phyloP scores from a whole-genome alignment of 2,888 invertebrate genomes.

The Eupithecia centaureata region DNA sequence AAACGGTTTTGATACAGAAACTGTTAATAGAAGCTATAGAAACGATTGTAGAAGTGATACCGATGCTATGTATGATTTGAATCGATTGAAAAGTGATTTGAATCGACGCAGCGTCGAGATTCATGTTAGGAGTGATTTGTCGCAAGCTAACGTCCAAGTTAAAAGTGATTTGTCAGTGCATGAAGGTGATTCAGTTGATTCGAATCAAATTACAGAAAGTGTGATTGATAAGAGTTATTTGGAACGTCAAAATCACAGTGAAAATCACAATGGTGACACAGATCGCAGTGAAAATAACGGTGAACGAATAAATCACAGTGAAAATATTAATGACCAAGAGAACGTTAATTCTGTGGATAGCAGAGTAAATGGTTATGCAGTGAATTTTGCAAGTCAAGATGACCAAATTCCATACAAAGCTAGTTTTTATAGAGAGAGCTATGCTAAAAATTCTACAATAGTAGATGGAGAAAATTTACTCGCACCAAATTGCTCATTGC shows the following conservation, averaged over 20 bases:
- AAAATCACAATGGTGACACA: neutral
- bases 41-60: neutral
- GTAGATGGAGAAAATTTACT: neutral
- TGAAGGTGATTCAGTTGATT: neutral
- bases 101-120: conserved; percentile 7
- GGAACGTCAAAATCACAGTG: conserved; percentile 2
- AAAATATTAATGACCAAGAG: neutral
- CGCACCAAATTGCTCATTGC: neutral
- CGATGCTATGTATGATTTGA: conserved; percentile 10
- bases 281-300: neutral
- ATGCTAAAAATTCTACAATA: neutral
- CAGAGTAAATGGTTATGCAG: conserved; percentile 8
- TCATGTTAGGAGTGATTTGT: conserved; percentile 1
- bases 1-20: neutral
- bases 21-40: neutral
- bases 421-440: conserved; percentile 25
- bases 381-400: conserved; percentile 15
- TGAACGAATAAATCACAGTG: neutral
- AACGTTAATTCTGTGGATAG: neutral
- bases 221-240: neutral
- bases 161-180: neutral
- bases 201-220: neutral
- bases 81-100: conserved; percentile 1
- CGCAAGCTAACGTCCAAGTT: neutral
- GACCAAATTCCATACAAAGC: conserved; percentile 10